phyloP scores from a whole-genome alignment of 2,797 vertebrate genomes.

The Poecilia picta region DNA sequence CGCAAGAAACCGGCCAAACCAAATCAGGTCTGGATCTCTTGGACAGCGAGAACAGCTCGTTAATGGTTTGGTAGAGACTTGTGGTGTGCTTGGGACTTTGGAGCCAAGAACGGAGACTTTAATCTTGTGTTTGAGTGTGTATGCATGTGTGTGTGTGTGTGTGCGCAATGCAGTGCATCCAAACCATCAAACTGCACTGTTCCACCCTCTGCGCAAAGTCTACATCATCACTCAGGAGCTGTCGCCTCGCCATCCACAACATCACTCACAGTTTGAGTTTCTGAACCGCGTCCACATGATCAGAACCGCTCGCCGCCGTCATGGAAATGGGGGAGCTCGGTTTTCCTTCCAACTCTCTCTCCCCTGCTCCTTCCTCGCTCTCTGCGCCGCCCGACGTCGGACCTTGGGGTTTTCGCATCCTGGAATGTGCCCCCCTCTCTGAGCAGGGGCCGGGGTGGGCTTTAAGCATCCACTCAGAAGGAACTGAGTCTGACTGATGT shows the following conservation, averaged over 20 bases:
- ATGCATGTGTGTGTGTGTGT: no score
- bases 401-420: conserved; percentile 62
- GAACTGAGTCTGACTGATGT: conserved; percentile 70
- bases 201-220: conserved; percentile 42
- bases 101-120: conserved; percentile 60
- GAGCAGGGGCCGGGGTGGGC: conserved; percentile 53
- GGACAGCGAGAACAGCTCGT: conserved; percentile 69
- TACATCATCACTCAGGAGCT: conserved; percentile 63
- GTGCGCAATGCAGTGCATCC: conserved; percentile 21
- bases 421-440: conserved; percentile 53
- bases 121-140: conserved; percentile 49
- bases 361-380: conserved; percentile 1
- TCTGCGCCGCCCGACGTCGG: conserved; percentile 38
- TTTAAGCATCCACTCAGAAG: conserved; percentile 62
- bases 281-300: conserved; percentile 62
- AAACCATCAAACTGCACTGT: conserved; percentile 63
- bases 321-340: conserved; percentile 55
- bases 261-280: conserved; percentile 65
- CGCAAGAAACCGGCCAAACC: conserved; percentile 61
- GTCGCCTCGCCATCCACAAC: conserved; percentile 72
- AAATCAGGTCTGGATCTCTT: conserved; percentile 69
- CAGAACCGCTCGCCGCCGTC: conserved; percentile 56
- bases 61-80: conserved; percentile 75
- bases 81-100: conserved; percentile 55
- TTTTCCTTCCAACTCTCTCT: conserved; percentile 43